Evolutionary conservation across 2,797 vertebrate species (phyloP).

Genomic region (Neosalanx taihuensis): DNA sequence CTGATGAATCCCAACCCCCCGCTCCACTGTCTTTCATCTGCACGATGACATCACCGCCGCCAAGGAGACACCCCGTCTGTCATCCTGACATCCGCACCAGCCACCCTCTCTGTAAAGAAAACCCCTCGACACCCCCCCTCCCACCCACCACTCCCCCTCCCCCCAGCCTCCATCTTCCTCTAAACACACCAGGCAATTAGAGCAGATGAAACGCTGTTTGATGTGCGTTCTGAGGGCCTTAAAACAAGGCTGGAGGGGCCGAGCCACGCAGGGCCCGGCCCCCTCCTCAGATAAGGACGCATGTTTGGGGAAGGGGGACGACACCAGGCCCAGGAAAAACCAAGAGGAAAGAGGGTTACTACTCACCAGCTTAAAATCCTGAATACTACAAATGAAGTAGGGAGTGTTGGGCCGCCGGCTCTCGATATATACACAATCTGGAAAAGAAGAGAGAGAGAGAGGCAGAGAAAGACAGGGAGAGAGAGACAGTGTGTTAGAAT

Average conservation of each 20-base stretch:
- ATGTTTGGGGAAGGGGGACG: constrained; percentile 22
- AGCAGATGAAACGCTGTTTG: constrained; percentile 44
- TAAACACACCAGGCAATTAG: constrained; percentile 24
- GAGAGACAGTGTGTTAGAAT: not conserved
- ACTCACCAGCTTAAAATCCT: constrained; percentile 99
- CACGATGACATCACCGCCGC: too few relatives aligned
- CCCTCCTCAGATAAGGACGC: constrained; percentile 5
- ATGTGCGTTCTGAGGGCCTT: constrained; percentile 33
- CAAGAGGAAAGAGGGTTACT: constrained; percentile 31
- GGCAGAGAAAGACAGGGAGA: not conserved
- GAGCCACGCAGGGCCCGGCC: constrained; percentile 18
- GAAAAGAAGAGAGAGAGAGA: constrained; percentile 42
- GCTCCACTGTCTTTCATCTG: too few relatives aligned
- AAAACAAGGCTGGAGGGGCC: constrained; percentile 32
- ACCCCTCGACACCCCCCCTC: too few relatives aligned
- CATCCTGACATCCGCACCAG: too few relatives aligned
- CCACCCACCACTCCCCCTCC: not conserved
- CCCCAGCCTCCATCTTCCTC: constrained; percentile 16
- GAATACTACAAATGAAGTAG: constrained; percentile 99
- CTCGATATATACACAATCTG: constrained; percentile 99
- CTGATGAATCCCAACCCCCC: too few relatives aligned
- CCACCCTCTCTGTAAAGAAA: too few relatives aligned
- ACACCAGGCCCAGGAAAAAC: constrained; percentile 13
- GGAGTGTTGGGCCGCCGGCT: constrained; percentile 96
- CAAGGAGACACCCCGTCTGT: too few relatives aligned